phyloP scores from a whole-genome alignment of 2,888 invertebrate genomes.

The Diarsia rubi region DNA sequence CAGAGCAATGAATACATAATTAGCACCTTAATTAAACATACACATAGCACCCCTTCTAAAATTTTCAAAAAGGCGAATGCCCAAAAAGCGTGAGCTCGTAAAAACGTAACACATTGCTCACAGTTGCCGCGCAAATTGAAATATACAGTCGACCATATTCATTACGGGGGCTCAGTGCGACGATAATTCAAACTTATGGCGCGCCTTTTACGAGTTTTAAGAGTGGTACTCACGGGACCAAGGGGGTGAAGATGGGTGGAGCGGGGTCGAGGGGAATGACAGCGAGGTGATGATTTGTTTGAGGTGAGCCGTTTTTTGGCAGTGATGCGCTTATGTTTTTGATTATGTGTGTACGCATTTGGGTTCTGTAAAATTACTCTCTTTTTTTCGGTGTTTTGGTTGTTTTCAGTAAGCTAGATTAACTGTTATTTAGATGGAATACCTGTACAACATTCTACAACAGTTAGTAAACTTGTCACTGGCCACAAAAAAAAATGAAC shows the following conservation, averaged over 20 bases:
- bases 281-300: slow-evolving; percentile 58
- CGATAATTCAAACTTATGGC: slow-evolving; percentile 87
- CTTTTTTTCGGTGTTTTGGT: too few relatives aligned
- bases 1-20: slow-evolving; percentile 55
- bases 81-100: slow-evolving; percentile 74
- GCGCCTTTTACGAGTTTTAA: slow-evolving; percentile 86
- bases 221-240: slow-evolving; percentile 79
- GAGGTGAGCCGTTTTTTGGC: slow-evolving; percentile 43
- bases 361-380: background rate
- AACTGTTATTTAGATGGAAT: background rate
- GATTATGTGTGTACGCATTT: slow-evolving; percentile 25
- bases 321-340: slow-evolving; percentile 38
- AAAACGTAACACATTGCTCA: slow-evolving; percentile 78
- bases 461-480: background rate
- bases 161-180: slow-evolving; percentile 81
- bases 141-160: slow-evolving; percentile 88
- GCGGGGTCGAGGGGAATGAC: slow-evolving; percentile 61
- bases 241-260: slow-evolving; percentile 54
- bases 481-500: background rate
- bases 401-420: background rate
- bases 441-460: background rate
- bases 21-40: slow-evolving; percentile 60
- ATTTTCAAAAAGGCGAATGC: slow-evolving; percentile 54
- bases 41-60: slow-evolving; percentile 55
- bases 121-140: slow-evolving; percentile 83